These are phyloP conservation scores for Ptychadena robeensis DNA, from an alignment of 2,797 vertebrate species.

Conservation along the genomic window DNA sequence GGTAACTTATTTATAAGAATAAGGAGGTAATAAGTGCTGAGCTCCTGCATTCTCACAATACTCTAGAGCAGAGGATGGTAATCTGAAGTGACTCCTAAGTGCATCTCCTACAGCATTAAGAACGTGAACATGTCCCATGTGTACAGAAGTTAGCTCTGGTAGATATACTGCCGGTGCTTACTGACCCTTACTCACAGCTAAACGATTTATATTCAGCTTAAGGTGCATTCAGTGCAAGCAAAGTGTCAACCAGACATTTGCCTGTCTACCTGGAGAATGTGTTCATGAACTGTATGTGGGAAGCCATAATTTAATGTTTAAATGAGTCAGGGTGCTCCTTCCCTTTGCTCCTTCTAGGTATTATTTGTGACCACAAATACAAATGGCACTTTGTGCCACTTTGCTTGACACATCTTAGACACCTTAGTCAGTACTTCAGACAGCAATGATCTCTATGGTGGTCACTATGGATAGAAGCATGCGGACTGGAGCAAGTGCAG, in stretches of 20 bases:
- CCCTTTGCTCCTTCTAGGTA: no score
- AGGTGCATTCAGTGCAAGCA: not conserved
- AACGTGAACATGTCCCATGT: not conserved
- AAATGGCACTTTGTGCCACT: not conserved
- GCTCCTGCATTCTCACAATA: not conserved
- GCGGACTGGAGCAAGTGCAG: not conserved
- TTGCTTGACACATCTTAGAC: not conserved
- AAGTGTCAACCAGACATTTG: not conserved
- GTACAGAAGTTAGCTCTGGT: not conserved
- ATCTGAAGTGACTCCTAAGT: not conserved
- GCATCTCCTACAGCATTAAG: not conserved
- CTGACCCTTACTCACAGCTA: not conserved
- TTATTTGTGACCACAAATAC: not conserved
- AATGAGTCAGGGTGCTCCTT: no score
- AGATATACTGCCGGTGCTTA: not conserved
- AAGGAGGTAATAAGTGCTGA: conserved; percentile 10
- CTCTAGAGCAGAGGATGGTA: conserved; percentile 2
- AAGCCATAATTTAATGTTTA: no score
- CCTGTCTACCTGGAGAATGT: no score
- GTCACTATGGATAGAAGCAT: not conserved
- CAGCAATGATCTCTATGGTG: not conserved
- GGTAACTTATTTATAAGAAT: conserved; percentile 14
- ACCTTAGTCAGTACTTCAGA: not conserved
- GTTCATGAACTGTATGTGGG: no score
- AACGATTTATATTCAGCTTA: not conserved